Base-by-base conservation (phyloP, 2,888 invertebrate species). In the Mythimna lalbum region DNA sequence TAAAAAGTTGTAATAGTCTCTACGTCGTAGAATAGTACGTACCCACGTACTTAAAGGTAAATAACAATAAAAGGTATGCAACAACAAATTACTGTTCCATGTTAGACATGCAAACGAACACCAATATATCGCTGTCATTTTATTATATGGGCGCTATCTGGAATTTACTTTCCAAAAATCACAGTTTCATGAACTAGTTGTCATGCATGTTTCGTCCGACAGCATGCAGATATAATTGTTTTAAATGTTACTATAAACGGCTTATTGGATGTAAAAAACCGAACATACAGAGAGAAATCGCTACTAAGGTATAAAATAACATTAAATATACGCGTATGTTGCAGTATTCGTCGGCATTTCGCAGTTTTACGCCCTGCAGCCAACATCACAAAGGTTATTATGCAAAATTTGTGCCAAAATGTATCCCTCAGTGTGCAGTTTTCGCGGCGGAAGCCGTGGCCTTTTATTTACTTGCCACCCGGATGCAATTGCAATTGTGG, bases 321-420 rank as follows among this genome's bases (percentile, higher is more conserved):
- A 78, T 73, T 69, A 76, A 83, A 79, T 73, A 62, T 68, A 73
- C 43, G 61, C 76, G 76, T 79, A 76, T 66, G 73, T 77, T 82
- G 72, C 74, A 74, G 74, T 69, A 70, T 60, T 76, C 62, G 76
- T 85, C 73, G 80, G 74, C 74, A 84, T 87, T 88, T 87, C 84
- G 83, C 84, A 88, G 88, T 87, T 88, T 88, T 82, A 87, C 88
- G 87, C 89, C 85, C 87, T 86, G 88, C 80, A 89, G 90, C 88
- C 89, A 88, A 88, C 87, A 87, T 85, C 84, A 87, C 81, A 87
- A 88, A 89, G 89, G 90, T 90, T 92, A 92, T 93, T 93, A 93
- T 93, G 93, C 93, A 89, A 92, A 93, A 92, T 91, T 89, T 90
- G 90, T 93, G 93, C 93, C 93, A 93, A 93, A 93, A 92, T 89